These are phyloP conservation scores for Pterocles orientalis DNA, from an alignment of 2,113 vertebrate genomes.

Conservation along the genomic window DNA sequence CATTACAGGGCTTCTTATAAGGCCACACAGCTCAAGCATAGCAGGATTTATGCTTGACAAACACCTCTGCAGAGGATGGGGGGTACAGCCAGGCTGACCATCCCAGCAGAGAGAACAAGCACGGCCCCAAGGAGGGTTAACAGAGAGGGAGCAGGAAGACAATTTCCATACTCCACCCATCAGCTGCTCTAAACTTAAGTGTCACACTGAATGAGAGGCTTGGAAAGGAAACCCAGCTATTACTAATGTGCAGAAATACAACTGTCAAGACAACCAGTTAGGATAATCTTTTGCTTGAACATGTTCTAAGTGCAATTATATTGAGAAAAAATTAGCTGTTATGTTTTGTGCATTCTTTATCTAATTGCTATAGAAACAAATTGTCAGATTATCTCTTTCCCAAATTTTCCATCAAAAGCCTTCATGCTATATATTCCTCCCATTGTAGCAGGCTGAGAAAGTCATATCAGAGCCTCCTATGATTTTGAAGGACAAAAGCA, in stretches of 20 bases:
- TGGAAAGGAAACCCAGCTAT: background rate
- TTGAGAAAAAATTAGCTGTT: background rate
- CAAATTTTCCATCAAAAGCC: background rate
- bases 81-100: background rate
- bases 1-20: background rate
- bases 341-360: background rate
- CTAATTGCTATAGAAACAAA: background rate
- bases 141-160: background rate
- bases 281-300: background rate
- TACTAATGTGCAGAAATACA: background rate
- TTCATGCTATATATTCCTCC: background rate
- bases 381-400: background rate
- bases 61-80: background rate
- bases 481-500: background rate
- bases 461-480: background rate
- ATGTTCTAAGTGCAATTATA: background rate
- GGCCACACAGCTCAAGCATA: no score
- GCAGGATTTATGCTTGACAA: background rate
- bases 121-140: accelerated
- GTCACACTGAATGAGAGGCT: background rate
- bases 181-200: background rate
- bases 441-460: background rate
- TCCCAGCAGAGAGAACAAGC: background rate
- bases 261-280: background rate
- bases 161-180: background rate